Conservation (phyloP, 2,888 invertebrate genomes). For the Zygaena filipendulae region DNA sequence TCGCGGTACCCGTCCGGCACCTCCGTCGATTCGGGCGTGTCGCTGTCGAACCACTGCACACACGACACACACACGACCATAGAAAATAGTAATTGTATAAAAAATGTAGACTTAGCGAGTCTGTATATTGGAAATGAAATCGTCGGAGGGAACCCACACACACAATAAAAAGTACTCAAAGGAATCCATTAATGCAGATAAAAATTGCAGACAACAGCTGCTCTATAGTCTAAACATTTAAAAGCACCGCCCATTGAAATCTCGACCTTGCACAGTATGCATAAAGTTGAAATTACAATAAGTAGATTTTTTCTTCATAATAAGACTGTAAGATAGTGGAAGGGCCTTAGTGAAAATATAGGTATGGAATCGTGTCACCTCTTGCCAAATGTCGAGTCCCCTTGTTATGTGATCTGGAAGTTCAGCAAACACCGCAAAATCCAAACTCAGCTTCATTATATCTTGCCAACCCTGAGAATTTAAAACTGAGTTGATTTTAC, state of each 20-base stretch:
- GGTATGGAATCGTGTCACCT: too few relatives aligned
- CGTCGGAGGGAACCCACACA: too few relatives aligned
- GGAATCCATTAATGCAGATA: too few relatives aligned
- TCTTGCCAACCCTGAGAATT: constrained; percentile 82
- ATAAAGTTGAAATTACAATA: too few relatives aligned
- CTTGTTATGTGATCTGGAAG: constrained; percentile 73
- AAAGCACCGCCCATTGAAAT: too few relatives aligned
- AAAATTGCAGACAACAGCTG: too few relatives aligned
- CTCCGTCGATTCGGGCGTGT: constrained; percentile 78
- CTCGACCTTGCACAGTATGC: too few relatives aligned
- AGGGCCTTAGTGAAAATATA: too few relatives aligned
- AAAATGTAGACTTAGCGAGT: neutral
- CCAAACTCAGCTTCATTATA: constrained; percentile 74
- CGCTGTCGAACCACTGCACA: constrained; percentile 87
- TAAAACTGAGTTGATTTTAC: constrained; percentile 1
- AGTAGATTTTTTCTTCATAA: too few relatives aligned
- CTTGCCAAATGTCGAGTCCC: constrained; percentile 71
- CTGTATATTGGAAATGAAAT: neutral
- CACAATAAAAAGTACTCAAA: too few relatives aligned
- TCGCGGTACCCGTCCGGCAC: constrained; percentile 80
- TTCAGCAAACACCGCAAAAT: constrained; percentile 74
- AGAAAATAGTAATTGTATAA: neutral
- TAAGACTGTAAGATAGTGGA: too few relatives aligned
- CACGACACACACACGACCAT: neutral
- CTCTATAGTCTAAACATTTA: too few relatives aligned